These are phyloP conservation scores for Plotosus lineatus DNA, from an alignment of 2,113 vertebrate species.

Conservation along the genomic window DNA sequence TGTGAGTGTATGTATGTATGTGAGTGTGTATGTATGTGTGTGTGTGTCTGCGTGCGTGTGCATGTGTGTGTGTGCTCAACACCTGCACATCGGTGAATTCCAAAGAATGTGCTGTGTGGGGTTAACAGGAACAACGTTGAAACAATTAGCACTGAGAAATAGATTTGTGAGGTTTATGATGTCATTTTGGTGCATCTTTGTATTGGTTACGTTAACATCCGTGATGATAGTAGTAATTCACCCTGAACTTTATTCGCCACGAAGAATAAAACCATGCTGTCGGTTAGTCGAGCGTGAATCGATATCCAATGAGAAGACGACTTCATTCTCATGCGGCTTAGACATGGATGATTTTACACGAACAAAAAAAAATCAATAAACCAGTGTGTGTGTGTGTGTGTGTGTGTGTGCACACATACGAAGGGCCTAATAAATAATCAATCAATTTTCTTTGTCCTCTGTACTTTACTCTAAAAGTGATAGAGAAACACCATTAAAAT, in stretches of 20 bases:
- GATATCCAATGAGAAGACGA: constrained; percentile 56
- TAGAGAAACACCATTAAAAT: background rate
- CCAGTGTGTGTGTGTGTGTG: background rate
- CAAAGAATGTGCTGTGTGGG: background rate
- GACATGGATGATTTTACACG: constrained; percentile 24
- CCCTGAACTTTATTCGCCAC: background rate
- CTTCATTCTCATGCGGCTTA: constrained; percentile 54
- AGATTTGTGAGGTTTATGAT: background rate
- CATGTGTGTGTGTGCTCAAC: background rate
- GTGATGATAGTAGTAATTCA: background rate
- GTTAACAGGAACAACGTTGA: background rate
- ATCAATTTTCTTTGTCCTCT: constrained; percentile 15
- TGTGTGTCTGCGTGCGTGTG: background rate
- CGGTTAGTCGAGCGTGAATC: constrained; percentile 60
- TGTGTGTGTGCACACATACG: background rate
- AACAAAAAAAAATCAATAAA: constrained; percentile 20
- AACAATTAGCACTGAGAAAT: background rate
- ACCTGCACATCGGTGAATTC: background rate
- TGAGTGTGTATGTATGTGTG: background rate
- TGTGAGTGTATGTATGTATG: background rate
- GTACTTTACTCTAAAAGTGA: background rate
- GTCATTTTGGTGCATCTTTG: background rate
- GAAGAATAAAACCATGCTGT: constrained; percentile 49
- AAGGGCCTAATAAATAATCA: constrained; percentile 6
- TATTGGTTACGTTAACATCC: background rate